Evolutionary conservation across 2,113 vertebrate species (phyloP).

Genomic region (Brienomyrus longianalis): DNA sequence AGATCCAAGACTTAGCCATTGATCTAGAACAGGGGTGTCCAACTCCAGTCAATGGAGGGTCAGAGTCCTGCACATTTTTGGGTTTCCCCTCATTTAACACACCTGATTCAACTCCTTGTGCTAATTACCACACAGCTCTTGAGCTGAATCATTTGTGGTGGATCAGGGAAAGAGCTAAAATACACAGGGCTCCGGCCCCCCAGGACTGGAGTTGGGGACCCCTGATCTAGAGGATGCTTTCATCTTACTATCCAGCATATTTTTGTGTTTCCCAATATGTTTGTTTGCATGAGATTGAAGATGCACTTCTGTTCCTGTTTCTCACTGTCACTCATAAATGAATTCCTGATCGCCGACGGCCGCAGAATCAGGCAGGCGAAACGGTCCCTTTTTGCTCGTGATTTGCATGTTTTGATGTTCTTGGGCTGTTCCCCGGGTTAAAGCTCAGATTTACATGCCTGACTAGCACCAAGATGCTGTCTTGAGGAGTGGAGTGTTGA

Average conservation of each 20-base stretch:
- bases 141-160: too few relatives aligned
- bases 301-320: background rate
- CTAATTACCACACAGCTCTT: too few relatives aligned
- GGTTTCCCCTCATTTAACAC: too few relatives aligned
- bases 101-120: too few relatives aligned
- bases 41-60: too few relatives aligned
- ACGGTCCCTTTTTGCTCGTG: background rate
- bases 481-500: background rate
- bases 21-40: background rate
- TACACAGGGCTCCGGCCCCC: too few relatives aligned
- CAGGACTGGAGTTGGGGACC: too few relatives aligned
- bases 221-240: background rate
- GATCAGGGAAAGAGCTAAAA: too few relatives aligned
- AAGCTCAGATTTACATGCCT: background rate
- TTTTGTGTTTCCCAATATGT: background rate
- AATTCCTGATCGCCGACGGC: background rate
- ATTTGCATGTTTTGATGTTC: background rate
- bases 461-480: background rate
- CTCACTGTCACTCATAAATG: background rate
- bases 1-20: background rate
- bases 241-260: background rate
- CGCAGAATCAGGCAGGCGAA: background rate
- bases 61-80: too few relatives aligned
- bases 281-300: background rate
- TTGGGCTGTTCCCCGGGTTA: background rate